phyloP scores from a whole-genome alignment of 1,140 invertebrate genomes.

The Monomorium pharaonis region DNA sequence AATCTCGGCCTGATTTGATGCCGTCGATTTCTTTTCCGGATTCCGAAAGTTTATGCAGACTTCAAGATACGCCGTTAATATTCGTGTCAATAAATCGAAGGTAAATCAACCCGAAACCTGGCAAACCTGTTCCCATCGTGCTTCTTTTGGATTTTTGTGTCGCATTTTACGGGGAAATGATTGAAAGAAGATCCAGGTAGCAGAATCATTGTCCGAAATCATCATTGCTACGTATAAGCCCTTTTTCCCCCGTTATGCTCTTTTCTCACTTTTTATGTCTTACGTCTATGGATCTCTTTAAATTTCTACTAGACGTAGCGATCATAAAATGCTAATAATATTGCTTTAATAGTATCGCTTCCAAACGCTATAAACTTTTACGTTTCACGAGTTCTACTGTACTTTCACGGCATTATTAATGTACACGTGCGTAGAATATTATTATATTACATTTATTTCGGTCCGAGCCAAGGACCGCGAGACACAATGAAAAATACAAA shows the following conservation, averaged over 20 bases:
- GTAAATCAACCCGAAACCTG: conserved; percentile 26
- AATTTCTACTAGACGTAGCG: neutral
- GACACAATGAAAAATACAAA: neutral
- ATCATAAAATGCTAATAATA: conserved; percentile 19
- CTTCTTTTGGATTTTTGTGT: neutral
- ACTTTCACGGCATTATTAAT: conserved; percentile 14
- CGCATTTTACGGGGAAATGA: conserved; percentile 4
- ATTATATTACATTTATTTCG: neutral
- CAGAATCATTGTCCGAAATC: neutral
- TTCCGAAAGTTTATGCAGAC: conserved; percentile 58
- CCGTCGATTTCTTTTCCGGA: conserved; percentile 44
- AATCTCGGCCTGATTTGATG: conserved; percentile 33
- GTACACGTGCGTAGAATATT: neutral
- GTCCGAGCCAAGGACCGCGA: neutral
- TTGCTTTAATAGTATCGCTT: neutral
- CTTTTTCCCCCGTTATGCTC: neutral
- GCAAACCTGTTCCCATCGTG: conserved; percentile 56
- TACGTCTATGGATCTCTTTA: neutral
- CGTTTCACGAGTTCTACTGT: neutral
- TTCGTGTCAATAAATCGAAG: conserved; percentile 34
- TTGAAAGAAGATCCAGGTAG: neutral
- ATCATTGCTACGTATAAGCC: neutral
- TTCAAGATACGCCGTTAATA: conserved; percentile 31
- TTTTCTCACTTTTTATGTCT: conserved; percentile 18
- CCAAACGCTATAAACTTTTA: neutral